A percentile compares a stretch with the other conserved stretches of the same genome.
These are phyloP conservation scores for Nannobrachium achirus DNA, from an alignment of 2,113 vertebrate genomes.

Conservation along the genomic window DNA sequence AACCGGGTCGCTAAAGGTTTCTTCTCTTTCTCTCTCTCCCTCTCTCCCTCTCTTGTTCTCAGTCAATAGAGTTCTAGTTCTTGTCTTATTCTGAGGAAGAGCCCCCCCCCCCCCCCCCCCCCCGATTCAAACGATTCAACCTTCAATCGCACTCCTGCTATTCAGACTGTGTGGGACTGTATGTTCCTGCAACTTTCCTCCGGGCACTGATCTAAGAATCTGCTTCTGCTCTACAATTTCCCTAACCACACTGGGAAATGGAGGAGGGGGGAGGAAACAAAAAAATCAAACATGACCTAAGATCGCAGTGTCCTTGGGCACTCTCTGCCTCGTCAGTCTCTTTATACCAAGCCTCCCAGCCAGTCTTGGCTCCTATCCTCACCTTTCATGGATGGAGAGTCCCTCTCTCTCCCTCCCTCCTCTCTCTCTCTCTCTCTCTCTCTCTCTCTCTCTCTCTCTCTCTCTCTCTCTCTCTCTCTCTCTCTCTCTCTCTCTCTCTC, in stretches of 20 bases:
- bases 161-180: constrained; percentile 14
- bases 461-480: background rate
- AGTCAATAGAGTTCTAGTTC: no score
- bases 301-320: constrained; percentile 28
- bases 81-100: background rate
- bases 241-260: constrained; percentile 13
- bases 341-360: constrained; percentile 8
- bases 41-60: background rate
- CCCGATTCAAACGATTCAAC: constrained; percentile 39
- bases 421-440: background rate
- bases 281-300: constrained; percentile 17
- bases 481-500: background rate
- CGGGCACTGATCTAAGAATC: constrained; percentile 12
- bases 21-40: background rate
- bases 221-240: background rate
- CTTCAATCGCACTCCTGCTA: constrained; percentile 22
- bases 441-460: background rate
- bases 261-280: constrained; percentile 11
- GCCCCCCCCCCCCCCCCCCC: no score
- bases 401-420: background rate
- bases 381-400: constrained; percentile 1
- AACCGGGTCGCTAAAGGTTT: no score
- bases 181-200: background rate
- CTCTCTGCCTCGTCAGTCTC: constrained; percentile 12
- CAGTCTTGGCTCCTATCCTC: constrained; percentile 7